Evolutionary conservation across 2,113 vertebrate genomes (phyloP), one percentile per base, ranked within the genome.

Genomic region (Rhea americana): DNA sequence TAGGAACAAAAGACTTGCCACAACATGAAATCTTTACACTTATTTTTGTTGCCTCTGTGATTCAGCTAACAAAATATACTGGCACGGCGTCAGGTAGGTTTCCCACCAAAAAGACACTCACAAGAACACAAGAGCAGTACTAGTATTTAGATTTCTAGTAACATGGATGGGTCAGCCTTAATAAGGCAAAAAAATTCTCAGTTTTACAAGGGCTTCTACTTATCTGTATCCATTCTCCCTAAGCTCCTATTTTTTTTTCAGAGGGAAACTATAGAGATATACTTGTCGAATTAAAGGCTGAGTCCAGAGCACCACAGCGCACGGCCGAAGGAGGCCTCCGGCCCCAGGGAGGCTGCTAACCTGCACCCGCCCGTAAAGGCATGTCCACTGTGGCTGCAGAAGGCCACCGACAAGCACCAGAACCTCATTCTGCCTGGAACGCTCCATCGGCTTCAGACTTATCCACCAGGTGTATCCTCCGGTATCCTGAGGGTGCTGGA

Each of bases 281-380:
- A 0, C 45, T 6, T 37, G 47, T 53, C 25, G 5, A 19, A 25
- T 50, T n/a, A 67, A 41, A 24, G 48, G 47, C 37, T 59, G 59
- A 78, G n/a, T 37, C 21, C 0, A 0, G 25, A 35, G 13, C 3
- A 24, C 20, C 56, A 56, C 10, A 21, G 0, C 0, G 0, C 22
- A 10, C 9, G 17, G 8, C 63, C 37, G 73, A 19, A 17, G 56
- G 62, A 72, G 11, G 24, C 9, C 76, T 11, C 1, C 0, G 4
- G 37, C 47, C 18, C 51, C 66, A 58, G 8, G 2, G 24, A 16
- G 28, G 4, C 8, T 87, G 28, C 55, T 56, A 15, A 15, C 55
- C 55, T 56, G 55, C 55, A 30, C 55, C 28, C 17, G 28, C 55
- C 28, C 28, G 13, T 17, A 16, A 30, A 17, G 55, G 55, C 53